These are phyloP conservation scores for Rhabdomys dilectus DNA, from an alignment of 2,113 vertebrate species.

Conservation along the genomic window DNA sequence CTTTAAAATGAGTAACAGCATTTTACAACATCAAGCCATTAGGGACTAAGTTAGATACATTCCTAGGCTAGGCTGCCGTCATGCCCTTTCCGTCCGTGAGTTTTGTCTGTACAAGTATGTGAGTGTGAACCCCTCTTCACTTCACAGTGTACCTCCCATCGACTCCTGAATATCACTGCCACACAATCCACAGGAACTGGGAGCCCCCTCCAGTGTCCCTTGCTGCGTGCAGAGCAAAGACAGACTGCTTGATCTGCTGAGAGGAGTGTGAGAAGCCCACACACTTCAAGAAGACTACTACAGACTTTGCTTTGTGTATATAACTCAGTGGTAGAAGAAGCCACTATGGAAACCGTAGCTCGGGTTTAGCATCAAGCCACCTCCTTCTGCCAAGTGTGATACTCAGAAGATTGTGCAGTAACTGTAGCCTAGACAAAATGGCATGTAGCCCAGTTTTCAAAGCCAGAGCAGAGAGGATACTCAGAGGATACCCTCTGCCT, in stretches of 20 bases:
- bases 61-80: not conserved
- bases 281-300: not conserved
- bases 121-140: not conserved
- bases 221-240: not conserved
- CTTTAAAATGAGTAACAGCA: not conserved
- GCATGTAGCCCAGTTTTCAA: not conserved
- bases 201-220: not conserved
- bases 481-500: not conserved
- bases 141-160: not conserved
- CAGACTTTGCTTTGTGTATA: not conserved
- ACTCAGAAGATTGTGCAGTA: not conserved
- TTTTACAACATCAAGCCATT: not conserved
- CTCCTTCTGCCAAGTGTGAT: not conserved
- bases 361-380: not conserved
- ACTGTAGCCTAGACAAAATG: not conserved
- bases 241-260: not conserved
- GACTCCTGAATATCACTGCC: not conserved
- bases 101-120: fast-evolving
- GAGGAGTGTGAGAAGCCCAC: not conserved
- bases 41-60: not conserved
- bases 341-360: not conserved
- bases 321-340: not conserved
- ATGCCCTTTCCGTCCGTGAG: not conserved
- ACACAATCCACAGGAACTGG: not conserved
- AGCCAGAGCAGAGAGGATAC: not conserved